Evolutionary conservation across 2,113 vertebrate species (phyloP), one percentile per base, ranked within the genome.

Genomic region (Oncorhynchus gorbuscha): DNA sequence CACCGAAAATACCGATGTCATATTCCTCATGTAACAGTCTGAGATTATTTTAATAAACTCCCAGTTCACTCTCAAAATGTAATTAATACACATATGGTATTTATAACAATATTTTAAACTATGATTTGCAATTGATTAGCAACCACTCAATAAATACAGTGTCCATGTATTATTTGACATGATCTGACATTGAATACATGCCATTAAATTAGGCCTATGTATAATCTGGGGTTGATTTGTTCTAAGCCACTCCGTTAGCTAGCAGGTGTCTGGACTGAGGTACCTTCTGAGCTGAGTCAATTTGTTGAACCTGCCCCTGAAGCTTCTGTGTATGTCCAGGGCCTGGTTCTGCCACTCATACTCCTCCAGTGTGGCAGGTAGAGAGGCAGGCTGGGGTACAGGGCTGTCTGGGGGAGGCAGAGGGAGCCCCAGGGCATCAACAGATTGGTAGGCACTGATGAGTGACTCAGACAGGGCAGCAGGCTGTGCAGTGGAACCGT

Each of bases 371-470:
- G 78, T 13, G 78, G 78, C 22, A 86, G 35, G 51, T 80, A 84
- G 2, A 82, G 75, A n/a, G 85, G 88, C 68, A 84, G 74, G 26
- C 81, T 67, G 7, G 79, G 75, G 62, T 87, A 86, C 39, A 87
- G 32, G 4, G 76, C 64, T n/a, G 82, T 45, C 0, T 78, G 75
- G n/a, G 67, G 24, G 71, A 85, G 24, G 74, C 75, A 80, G 0
- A 81, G 45, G 5, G 86, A 79, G n/a, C 78, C 48, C 87, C 90
- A 92, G 2, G 89, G 88, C n/a, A 88, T 64, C 71, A 88, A 74
- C 0, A 86, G 73, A 30, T 74, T 81, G 48, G 64, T 81, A 49
- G 67, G 69, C 61, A 79, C 20, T 7, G 76, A 48, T 0, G 81
- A 11, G 49, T 81, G 79, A 64, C 61, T 82, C 58, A 85, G 5